Evolutionary conservation across 1,140 invertebrate species (phyloP), one percentile per base, ranked within the genome.

Genomic region (Sipha flava): DNA sequence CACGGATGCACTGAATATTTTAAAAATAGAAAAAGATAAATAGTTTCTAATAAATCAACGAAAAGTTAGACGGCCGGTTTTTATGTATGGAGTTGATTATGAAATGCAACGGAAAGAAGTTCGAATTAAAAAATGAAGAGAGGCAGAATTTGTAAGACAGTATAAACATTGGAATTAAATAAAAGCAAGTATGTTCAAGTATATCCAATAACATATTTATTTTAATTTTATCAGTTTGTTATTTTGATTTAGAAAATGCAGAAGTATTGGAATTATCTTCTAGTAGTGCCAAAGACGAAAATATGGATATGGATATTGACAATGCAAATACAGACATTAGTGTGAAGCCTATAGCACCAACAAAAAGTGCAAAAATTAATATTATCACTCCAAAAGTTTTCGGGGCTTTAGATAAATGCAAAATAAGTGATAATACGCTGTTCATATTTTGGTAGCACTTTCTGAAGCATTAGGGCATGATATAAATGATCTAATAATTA

Each of bases 391-490:
- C 80, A 72, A 82, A 82, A 81, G 21, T 82, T 14, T 80, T 83
- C 16, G 52, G 77, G 34, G 81, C 80, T 21, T 12, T 82, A 14
- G 82, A 83, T 68, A 83, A 81, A 70, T 82, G 82, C 37, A 62
- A 81, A 34, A 49, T 83, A 62, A 66, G 70, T 49, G 81, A 82
- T 45, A 45, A 79, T n/a, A 82, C 81, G 73, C 73, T 34, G 81
- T 82, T 26, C 80, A 80, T 62, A 62, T 83, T 45, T 79, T 82
- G 29, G 31, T 73, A 68, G 79, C 81, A 34, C 4, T 68, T 34
- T 80, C 80, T 52, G 81, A 83, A 59, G 52, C 70, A 21, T 81
- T 80, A 29, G 80, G 81, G 23, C 26, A 45, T n/a, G 79, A 83
- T 29, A 18, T 75, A 4, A 68, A 70, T 29, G 21, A 68, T 40